These are phyloP conservation scores for Sphinx pinastri DNA, from an alignment of 2,888 invertebrate species.

Conservation along the genomic window DNA sequence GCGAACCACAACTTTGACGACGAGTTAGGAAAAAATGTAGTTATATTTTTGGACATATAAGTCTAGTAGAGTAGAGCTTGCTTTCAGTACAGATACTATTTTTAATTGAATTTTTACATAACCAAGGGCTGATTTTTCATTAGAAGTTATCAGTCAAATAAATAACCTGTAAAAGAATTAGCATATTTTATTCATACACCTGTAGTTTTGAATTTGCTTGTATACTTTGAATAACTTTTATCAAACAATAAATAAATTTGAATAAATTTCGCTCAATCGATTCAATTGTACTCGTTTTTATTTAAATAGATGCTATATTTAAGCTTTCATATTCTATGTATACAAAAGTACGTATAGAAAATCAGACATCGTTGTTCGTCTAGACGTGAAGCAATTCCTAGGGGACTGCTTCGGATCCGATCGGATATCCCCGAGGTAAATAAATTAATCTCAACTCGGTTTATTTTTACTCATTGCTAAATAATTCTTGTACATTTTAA, in stretches of 20 bases:
- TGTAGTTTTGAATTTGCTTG: too few relatives aligned
- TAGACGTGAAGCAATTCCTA: slow-evolving; percentile 58
- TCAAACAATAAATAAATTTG: not conserved
- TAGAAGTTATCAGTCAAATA: too few relatives aligned
- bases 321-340: slow-evolving; percentile 24
- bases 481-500: slow-evolving; percentile 21
- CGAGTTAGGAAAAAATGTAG: slow-evolving; percentile 36
- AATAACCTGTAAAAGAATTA: too few relatives aligned
- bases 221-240: too few relatives aligned
- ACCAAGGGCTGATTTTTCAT: not conserved
- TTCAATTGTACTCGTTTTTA: not conserved
- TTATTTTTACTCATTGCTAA: slow-evolving; percentile 53
- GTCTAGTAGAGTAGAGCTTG: not conserved
- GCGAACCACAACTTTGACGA: slow-evolving; percentile 30
- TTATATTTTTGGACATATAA: slow-evolving; percentile 26
- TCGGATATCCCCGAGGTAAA: slow-evolving; percentile 56
- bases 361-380: slow-evolving; percentile 56
- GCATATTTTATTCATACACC: too few relatives aligned
- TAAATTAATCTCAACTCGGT: slow-evolving; percentile 59
- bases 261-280: not conserved
- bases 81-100: not conserved
- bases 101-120: not conserved
- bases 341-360: slow-evolving; percentile 45
- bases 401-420: slow-evolving; percentile 52
- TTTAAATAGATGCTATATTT: slow-evolving; percentile 11